Base-by-base conservation (phyloP, 2,888 invertebrate genomes). In the Agrochola lota region DNA sequence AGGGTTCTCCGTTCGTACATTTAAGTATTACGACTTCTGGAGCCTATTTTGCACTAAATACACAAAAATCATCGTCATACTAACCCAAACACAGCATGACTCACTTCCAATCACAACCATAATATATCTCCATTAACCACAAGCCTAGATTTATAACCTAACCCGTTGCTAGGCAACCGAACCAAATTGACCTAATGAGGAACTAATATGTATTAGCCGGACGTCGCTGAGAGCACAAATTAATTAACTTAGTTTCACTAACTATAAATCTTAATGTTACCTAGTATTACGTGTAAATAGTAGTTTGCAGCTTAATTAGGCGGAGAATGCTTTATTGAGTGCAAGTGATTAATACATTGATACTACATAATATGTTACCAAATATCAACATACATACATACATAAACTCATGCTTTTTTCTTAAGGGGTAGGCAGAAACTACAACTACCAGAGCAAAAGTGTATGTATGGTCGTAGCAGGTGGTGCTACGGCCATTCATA, bases 161-260 rank as follows among this genome's bases (percentile, higher is more conserved):
- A 17, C 72, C 66, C 69, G 78, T 84, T 82, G 74, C 79, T 77
- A 85, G 77, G 78, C 81, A 86, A 85, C 81, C 71, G 64, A 63
- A 72, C 70, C 71, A 81, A 90, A 91, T 90, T 83, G 88, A 85
- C 85, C 83, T 91, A 91, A 92, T 91, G 89, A 91, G 91, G 89
- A 90, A 88, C 90, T 93, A 91, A 89, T 89, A 87, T 87, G 90
- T 87, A 92, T 91, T 91, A 90, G 82, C 83, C 77, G 82, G 88
- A 83, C 83, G 89, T 88, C 88, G 88, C 85, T 81, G 84, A 86
- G 77, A 82, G 87, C 90, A 88, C 89, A 88, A 91, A 93, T 93
- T 92, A 92, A 94, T 93, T 92, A 88, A 89, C 89, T 87, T 52
- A 85, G 85, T 88, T 89, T 87, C 90, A 90, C 80, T 87, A 85